Evolutionary conservation across 1,140 invertebrate species (phyloP).

Genomic region (Drosophila carrolli): DNA sequence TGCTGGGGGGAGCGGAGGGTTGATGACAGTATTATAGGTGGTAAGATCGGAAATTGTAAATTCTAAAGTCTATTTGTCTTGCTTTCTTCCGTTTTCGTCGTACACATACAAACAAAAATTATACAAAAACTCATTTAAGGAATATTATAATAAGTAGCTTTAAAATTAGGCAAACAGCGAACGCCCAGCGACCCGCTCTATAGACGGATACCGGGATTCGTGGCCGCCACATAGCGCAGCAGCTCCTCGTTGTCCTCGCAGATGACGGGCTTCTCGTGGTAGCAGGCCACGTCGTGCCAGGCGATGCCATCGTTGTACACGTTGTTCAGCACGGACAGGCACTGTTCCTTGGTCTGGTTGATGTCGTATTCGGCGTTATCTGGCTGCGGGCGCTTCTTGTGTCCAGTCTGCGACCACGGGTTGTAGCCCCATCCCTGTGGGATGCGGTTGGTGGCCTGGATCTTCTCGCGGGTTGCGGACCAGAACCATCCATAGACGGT

Average conservation of each 20-base stretch:
- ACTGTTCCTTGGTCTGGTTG: constrained; percentile 94
- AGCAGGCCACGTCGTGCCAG: constrained; percentile 97
- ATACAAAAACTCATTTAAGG: constrained; percentile 76
- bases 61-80: constrained; percentile 84
- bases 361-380: constrained; percentile 97
- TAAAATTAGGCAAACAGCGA: constrained; percentile 82
- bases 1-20: constrained; percentile 1
- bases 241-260: constrained; percentile 95
- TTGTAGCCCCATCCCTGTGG: constrained; percentile 88
- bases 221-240: constrained; percentile 92
- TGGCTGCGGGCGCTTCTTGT: constrained; percentile 94
- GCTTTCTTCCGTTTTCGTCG: constrained; percentile 72
- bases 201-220: constrained; percentile 91
- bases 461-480: constrained; percentile 95
- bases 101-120: constrained; percentile 80
- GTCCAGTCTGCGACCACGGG: constrained; percentile 94
- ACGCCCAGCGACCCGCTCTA: constrained; percentile 84
- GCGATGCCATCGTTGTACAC: constrained; percentile 96
- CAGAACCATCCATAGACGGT: constrained; percentile 96
- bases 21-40: constrained; percentile 54
- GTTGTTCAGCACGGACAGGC: constrained; percentile 94
- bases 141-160: constrained; percentile 83
- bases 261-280: constrained; percentile 95
- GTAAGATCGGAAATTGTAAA: constrained; percentile 77
- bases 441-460: constrained; percentile 92